These are phyloP conservation scores for Hybos culiciformis DNA, from an alignment of 2,888 invertebrate species.

Conservation along the genomic window DNA sequence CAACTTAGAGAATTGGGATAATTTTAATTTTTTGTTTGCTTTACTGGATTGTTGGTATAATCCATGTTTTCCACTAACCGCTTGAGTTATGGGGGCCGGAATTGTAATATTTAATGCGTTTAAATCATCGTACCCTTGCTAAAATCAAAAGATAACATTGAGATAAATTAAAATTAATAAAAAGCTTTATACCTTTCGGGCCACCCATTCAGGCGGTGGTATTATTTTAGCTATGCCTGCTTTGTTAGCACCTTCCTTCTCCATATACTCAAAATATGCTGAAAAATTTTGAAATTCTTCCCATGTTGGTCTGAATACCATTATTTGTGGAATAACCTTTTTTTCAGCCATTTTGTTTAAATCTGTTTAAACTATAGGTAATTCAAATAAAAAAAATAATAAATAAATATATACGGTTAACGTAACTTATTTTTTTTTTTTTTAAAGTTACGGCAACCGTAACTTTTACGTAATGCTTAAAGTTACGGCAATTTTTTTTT, in stretches of 20 bases:
- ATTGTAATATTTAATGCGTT: constrained; percentile 72
- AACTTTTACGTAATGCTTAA: too few species aligned
- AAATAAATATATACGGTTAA: too few species aligned
- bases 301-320: constrained; percentile 81
- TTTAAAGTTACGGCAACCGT: too few species aligned
- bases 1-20: constrained; percentile 75
- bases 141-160: too few species aligned
- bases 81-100: constrained; percentile 90
- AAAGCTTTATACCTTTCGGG: constrained; percentile 66
- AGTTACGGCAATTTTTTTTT: too few species aligned
- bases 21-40: constrained; percentile 81
- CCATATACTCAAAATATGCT: constrained; percentile 82
- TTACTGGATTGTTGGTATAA: constrained; percentile 94
- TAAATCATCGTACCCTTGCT: constrained; percentile 73
- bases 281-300: constrained; percentile 95
- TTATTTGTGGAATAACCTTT: constrained; percentile 24
- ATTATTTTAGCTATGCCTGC: constrained; percentile 92
- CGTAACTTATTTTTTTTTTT: too few species aligned
- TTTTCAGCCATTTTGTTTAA: background rate
- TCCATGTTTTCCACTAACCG: constrained; percentile 89
- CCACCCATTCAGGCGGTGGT: constrained; percentile 92
- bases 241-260: constrained; percentile 83
- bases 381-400: too few species aligned
- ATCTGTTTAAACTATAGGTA: too few species aligned
- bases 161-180: too few species aligned